Percentiles rank a stretch among this genome's conserved stretches.
These are phyloP conservation scores for Bembecia ichneumoniformis DNA, from an alignment of 2,888 invertebrate species.

Conservation along the genomic window DNA sequence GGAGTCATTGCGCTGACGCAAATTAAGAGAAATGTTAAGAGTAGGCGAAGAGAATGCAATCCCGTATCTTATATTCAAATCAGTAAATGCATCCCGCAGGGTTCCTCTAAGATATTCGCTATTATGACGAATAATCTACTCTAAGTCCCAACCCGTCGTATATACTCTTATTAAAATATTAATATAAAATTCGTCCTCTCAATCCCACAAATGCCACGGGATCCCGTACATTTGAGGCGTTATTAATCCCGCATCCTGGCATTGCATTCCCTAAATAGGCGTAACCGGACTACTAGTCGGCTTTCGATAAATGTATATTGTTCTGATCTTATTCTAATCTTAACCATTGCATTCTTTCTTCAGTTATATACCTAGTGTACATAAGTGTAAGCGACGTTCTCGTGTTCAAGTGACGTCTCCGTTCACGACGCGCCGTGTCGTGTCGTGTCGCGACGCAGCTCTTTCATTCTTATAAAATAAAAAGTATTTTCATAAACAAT, in stretches of 20 bases:
- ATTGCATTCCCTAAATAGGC: constrained; percentile 16
- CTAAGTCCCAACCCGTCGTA: no score
- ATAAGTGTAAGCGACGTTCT: constrained; percentile 38
- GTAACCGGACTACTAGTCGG: constrained; percentile 65
- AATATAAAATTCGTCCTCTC: no score
- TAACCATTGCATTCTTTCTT: constrained; percentile 46
- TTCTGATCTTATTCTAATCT: constrained; percentile 46
- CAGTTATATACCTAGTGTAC: constrained; percentile 46
- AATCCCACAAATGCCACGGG: no score
- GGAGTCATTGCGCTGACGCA: background rate
- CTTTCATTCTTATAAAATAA: constrained; percentile 50
- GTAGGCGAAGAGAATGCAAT: no score
- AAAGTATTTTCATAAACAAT: constrained; percentile 69
- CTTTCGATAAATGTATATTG: constrained; percentile 66
- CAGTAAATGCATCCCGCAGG: no score
- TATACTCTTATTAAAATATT: no score
- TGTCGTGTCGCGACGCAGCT: constrained; percentile 15
- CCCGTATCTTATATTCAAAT: no score
- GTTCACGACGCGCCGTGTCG: constrained; percentile 13
- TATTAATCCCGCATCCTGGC: constrained; percentile 8
- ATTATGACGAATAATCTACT: no score
- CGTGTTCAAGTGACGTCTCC: constrained; percentile 40
- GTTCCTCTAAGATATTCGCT: no score
- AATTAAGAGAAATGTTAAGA: background rate
- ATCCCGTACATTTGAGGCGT: background rate